Evolutionary conservation across 2,797 vertebrate species (phyloP).

Genomic region (Eulemur rubriventer): DNA sequence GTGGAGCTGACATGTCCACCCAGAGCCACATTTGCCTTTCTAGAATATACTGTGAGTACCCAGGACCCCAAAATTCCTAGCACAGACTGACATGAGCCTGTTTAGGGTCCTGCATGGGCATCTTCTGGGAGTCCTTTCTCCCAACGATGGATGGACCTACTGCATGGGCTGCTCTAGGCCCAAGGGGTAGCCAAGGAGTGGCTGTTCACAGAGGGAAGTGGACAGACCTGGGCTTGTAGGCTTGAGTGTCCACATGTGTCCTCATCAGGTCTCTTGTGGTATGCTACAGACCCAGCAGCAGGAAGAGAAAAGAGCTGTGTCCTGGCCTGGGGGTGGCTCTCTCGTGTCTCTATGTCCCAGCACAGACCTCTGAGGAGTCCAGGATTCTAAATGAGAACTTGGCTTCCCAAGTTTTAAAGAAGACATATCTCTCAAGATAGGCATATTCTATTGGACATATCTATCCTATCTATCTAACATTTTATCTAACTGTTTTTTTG

Average conservation of each 20-base stretch:
- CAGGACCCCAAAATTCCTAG: not conserved
- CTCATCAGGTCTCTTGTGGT: not conserved
- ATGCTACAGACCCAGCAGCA: rapidly evolving
- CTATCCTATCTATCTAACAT: not conserved
- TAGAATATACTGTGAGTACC: not conserved
- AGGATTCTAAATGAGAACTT: not conserved
- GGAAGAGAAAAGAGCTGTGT: not conserved
- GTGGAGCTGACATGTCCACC: not conserved
- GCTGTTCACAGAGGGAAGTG: not conserved
- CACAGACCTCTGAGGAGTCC: not conserved
- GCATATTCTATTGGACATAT: not conserved
- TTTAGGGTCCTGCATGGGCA: not conserved
- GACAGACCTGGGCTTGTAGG: not conserved
- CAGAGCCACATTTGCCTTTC: not conserved
- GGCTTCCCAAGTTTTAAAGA: not conserved
- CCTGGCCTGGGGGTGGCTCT: not conserved
- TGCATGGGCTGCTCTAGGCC: not conserved
- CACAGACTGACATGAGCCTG: not conserved
- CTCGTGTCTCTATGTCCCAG: not conserved
- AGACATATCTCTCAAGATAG: not conserved
- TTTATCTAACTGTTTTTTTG: not conserved
- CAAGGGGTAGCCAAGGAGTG: not conserved
- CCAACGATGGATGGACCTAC: not conserved
- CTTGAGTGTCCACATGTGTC: not conserved
- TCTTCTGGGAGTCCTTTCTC: not conserved